phyloP scores from a whole-genome alignment of 37 sponge, comb jelly and placozoan genomes.

The Axinella damicornis region DNA sequence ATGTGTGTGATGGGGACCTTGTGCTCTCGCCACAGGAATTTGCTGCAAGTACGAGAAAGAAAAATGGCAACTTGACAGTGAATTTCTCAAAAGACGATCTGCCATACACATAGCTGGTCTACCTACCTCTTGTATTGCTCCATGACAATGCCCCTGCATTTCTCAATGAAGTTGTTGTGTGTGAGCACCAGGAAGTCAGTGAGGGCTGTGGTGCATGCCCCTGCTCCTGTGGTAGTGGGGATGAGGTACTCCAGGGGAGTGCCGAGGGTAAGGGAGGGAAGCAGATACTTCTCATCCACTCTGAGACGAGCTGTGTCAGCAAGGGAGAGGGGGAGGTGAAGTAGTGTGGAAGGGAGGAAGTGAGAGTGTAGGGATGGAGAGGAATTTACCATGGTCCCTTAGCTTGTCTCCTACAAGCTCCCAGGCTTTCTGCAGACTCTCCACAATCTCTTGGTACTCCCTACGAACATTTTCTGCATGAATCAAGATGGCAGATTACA shows the following conservation, averaged over 20 bases:
- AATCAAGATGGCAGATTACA: not conserved
- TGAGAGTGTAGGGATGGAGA: not conserved
- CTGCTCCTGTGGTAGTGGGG: slow-evolving; percentile 63
- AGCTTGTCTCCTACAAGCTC: slow-evolving; percentile 57
- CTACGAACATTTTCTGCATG: slow-evolving; percentile 36
- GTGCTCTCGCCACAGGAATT: slow-evolving; percentile 17
- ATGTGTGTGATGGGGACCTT: slow-evolving; percentile 70
- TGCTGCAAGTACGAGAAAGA: too few relatives aligned
- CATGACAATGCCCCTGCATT: slow-evolving; percentile 15
- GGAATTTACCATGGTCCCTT: slow-evolving; percentile 52
- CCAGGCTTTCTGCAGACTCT: slow-evolving; percentile 69
- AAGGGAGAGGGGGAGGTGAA: not conserved
- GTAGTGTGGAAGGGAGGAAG: too few relatives aligned
- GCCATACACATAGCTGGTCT: too few relatives aligned
- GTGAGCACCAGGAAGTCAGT: slow-evolving; percentile 57
- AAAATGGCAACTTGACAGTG: too few relatives aligned
- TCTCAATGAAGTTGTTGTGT: slow-evolving; percentile 75
- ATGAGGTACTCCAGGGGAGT: slow-evolving; percentile 64
- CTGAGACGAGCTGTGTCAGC: slow-evolving; percentile 36
- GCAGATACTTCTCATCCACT: slow-evolving; percentile 31
- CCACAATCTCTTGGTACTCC: slow-evolving; percentile 28
- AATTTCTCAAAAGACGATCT: too few relatives aligned
- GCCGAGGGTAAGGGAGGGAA: slow-evolving; percentile 22
- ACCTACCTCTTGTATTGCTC: not conserved
- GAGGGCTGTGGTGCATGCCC: slow-evolving; percentile 62